Conservation (phyloP, 2,113 vertebrate species). For the Cinclus mexicanus region DNA sequence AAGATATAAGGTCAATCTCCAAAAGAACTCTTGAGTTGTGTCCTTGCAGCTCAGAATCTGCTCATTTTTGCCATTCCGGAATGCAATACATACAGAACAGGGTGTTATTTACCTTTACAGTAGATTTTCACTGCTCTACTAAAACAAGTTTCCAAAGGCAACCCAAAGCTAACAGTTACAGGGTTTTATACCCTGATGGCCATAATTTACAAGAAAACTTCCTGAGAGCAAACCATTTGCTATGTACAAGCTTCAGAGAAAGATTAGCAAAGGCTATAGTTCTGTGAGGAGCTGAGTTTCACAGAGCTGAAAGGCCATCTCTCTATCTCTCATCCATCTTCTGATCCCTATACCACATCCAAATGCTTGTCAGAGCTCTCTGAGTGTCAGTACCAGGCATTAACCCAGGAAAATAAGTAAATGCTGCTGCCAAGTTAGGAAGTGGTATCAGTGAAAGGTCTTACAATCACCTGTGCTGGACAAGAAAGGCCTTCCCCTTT, state of each 20-base stretch:
- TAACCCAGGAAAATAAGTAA: neutral
- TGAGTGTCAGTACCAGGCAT: neutral
- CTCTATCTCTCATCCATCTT: neutral
- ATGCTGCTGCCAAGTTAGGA: neutral
- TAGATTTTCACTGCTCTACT: neutral
- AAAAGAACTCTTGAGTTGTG: neutral
- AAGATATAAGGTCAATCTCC: neutral
- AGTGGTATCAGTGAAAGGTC: neutral
- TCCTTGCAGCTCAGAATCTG: neutral
- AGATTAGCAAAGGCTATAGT: neutral
- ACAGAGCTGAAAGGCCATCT: neutral
- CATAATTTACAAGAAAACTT: neutral
- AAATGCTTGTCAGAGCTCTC: neutral
- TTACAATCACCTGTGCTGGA: neutral
- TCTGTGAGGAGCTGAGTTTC: neutral
- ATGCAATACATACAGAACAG: neutral
- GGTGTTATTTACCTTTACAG: neutral
- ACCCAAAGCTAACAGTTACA: neutral
- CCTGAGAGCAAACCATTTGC: neutral
- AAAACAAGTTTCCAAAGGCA: neutral
- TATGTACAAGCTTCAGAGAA: neutral
- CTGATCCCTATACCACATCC: neutral
- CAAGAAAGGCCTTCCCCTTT: neutral
- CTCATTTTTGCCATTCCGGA: neutral
- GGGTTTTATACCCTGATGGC: neutral